Conservation (phyloP, 1,140 invertebrate genomes). For the Heliconius himera region DNA sequence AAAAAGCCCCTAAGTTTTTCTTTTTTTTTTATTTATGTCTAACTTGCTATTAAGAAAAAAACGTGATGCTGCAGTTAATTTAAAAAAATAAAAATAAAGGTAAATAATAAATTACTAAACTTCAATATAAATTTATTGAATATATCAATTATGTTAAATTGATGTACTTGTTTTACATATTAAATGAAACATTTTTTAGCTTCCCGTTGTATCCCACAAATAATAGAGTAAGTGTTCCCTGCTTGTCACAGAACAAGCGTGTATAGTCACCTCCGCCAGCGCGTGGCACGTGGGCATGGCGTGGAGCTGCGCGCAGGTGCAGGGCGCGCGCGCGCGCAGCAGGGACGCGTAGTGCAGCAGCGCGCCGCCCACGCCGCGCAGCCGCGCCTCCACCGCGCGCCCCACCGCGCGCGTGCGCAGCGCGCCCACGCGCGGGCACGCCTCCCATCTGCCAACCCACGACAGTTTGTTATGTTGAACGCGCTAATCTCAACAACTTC, state of each 20-base stretch:
- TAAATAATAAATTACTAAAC: too few species aligned
- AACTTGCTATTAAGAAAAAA: background rate
- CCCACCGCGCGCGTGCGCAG: conserved; percentile 60
- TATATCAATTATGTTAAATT: too few species aligned
- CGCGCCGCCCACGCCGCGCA: conserved; percentile 60
- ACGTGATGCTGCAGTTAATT: too few species aligned
- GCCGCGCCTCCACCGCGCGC: conserved; percentile 65
- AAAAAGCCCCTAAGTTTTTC: too few species aligned
- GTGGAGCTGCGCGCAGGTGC: conserved; percentile 41
- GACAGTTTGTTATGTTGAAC: too few species aligned
- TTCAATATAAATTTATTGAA: too few species aligned
- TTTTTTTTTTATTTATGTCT: too few species aligned
- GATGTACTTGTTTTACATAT: too few species aligned
- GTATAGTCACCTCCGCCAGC: conserved; percentile 54
- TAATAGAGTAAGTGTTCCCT: background rate
- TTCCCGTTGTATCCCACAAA: background rate
- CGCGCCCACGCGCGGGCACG: conserved; percentile 55
- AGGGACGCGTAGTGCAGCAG: conserved; percentile 58
- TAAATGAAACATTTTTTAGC: background rate
- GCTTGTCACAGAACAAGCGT: too few species aligned
- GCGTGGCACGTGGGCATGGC: conserved; percentile 75
- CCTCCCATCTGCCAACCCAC: conserved; percentile 66
- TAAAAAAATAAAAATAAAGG: too few species aligned
- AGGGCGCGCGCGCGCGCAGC: conserved; percentile 41
- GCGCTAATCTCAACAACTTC: too few species aligned